Percentiles rank a stretch among this genome's conserved stretches.
Conservation (phyloP, 2,797 vertebrate genomes). For the Acrocephalus scirpaceus region DNA sequence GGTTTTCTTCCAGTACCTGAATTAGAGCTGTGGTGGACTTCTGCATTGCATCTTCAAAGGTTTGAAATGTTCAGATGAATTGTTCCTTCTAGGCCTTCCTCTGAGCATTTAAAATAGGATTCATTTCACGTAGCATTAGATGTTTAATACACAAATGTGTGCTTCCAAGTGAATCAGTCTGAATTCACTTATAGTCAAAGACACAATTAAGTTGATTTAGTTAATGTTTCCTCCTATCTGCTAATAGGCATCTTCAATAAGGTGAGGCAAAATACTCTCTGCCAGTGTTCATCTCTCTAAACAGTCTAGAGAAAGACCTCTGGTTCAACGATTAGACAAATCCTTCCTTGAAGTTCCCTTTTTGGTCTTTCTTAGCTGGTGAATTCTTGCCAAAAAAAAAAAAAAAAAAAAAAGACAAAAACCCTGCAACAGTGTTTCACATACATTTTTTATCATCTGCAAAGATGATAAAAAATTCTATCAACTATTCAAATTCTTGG, state of each 20-base stretch:
- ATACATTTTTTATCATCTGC: neutral
- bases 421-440: neutral
- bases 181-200: neutral
- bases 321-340: neutral
- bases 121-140: neutral
- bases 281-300: neutral
- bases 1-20: neutral
- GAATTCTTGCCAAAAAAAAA: neutral
- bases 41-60: neutral
- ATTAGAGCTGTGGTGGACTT: neutral
- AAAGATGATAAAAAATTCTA: neutral
- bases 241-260: neutral
- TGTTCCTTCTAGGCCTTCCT: neutral
- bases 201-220: neutral
- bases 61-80: neutral
- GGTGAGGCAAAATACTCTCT: neutral
- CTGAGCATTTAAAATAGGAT: neutral
- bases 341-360: neutral
- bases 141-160: neutral
- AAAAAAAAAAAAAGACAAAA: neutral
- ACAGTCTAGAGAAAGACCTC: neutral
- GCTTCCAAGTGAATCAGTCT: neutral
- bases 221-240: neutral
- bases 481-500: accelerated
- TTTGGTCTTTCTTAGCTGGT: neutral